phyloP scores from a whole-genome alignment of 2,888 invertebrate genomes.

The Laothoe populi region DNA sequence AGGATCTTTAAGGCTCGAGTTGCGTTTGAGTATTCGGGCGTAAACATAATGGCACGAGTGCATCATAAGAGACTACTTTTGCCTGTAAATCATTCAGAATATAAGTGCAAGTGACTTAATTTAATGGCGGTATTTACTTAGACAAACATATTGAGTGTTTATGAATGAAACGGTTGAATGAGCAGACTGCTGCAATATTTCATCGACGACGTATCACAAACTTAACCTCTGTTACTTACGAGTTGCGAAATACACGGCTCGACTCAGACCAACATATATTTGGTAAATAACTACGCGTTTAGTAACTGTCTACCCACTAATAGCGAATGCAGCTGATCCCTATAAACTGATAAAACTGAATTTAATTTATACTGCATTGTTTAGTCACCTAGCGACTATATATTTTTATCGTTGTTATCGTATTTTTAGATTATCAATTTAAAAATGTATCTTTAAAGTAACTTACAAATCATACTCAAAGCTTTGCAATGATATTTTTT shows the following conservation, averaged over 20 bases:
- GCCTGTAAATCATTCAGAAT: not conserved
- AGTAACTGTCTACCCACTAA: conserved; percentile 23
- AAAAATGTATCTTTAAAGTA: not conserved
- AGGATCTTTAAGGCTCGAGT: no score
- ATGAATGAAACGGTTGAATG: conserved; percentile 59
- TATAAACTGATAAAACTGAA: conserved; percentile 21
- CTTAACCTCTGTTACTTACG: conserved; percentile 63
- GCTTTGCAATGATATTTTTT: not conserved
- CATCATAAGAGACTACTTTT: no score
- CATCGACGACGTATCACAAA: conserved; percentile 64
- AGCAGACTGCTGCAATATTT: conserved; percentile 63
- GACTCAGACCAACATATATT: conserved; percentile 17
- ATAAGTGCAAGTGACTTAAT: not conserved
- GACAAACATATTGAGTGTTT: conserved; percentile 2
- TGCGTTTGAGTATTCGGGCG: no score
- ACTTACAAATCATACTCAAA: not conserved
- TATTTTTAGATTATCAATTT: not conserved
- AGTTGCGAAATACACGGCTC: conserved; percentile 29
- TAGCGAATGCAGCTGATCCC: conserved; percentile 20
- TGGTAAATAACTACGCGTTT: conserved; percentile 16
- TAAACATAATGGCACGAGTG: no score
- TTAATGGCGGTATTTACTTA: not conserved
- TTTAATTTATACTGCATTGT: conserved; percentile 19
- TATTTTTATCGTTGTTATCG: conserved; percentile 9
- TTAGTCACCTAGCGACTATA: conserved; percentile 1